Base-by-base conservation (phyloP, 92 coral and sea anemone species). In the Bergia puertoricense region DNA sequence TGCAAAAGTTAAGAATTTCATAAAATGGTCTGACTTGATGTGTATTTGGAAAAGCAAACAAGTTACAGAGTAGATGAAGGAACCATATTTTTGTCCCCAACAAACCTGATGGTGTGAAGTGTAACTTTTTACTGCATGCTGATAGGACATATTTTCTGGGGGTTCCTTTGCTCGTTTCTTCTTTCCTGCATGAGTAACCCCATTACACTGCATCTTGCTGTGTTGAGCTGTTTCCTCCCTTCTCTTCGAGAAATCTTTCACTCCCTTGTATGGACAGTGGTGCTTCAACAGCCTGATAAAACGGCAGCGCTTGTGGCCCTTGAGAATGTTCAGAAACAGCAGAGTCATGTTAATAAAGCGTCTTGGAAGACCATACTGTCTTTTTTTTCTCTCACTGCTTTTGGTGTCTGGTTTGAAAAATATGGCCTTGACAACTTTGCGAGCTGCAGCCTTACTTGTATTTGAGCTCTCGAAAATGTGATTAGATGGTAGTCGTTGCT, bases 221-320 rank as follows among this genome's bases (percentile, higher is more conserved):
- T 9, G 39, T 51, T 42, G 68, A 46, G 48, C 16, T 38, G 8
- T 87, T 62, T 82, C 90, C 44, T 77, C 72, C 36, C 18, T 42
- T 22, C 54, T 85, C 36, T 45, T 84, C 8, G 44, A 6, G 20
- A 56, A 9, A 0, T 8, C 76, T 1, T 85, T 30, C 9, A 37
- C 16, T 36, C 39, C 8, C 7, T 50, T 22, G 86, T 87, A 88
- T 9, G 56, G 88, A 56, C 98, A 96, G 77, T 94, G 93, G 10
- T 42, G 91, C 56, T 79, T 91, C 22, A 96, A 77, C 57, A 94
- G 85, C 45, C 83, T 74, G 22, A 68, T 51, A 39, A 91, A 91
- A n/a, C 85, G 89, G 83, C 97, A 96, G 50, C 81, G 82, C 67
- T 88, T 91, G 45, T 96, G 97, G 30, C 88, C 85, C 16, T 83